A percentile compares a stretch with the other conserved stretches of the same genome.
Evolutionary conservation across 1,140 invertebrate species (phyloP).

Genomic region (Drosophila navojoa): DNA sequence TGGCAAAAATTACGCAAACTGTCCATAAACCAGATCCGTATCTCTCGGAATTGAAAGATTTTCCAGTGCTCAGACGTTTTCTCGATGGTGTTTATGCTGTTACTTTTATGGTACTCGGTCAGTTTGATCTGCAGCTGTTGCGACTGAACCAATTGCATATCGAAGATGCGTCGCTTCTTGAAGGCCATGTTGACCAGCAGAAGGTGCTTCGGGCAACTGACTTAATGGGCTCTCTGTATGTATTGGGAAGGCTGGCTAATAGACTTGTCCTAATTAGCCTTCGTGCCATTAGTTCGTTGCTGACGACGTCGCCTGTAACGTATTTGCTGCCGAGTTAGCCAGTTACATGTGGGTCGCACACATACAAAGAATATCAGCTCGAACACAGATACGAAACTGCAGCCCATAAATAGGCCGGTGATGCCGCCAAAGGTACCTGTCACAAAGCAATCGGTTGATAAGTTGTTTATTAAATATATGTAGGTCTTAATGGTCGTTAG

Average conservation of each 20-base stretch:
- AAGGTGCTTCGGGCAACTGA: not conserved
- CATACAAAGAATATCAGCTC: conserved; percentile 87
- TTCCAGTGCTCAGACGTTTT: not conserved
- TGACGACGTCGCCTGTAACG: conserved; percentile 48
- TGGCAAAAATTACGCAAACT: conserved; percentile 83
- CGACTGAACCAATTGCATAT: conserved; percentile 59
- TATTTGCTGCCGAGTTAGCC: conserved; percentile 65
- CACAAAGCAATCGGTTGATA: conserved; percentile 9
- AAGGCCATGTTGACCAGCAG: conserved; percentile 51
- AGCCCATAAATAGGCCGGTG: conserved; percentile 87
- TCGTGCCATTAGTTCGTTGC: conserved; percentile 9
- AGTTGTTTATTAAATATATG: conserved; percentile 28
- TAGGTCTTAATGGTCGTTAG: not conserved
- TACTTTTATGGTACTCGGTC: conserved; percentile 2
- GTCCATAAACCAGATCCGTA: conserved; percentile 64
- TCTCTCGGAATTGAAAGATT: conserved; percentile 21
- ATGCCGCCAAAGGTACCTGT: conserved; percentile 88
- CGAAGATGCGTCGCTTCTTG: conserved; percentile 70
- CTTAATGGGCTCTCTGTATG: not conserved
- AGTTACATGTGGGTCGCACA: conserved; percentile 74
- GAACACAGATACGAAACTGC: conserved; percentile 87
- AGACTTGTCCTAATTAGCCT: conserved; percentile 54
- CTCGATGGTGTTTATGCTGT: not conserved
- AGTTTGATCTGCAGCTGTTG: conserved; percentile 41
- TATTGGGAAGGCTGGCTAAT: conserved; percentile 38